Conservation (phyloP, 2,888 invertebrate species). For the Meliscaeva auricollis region DNA sequence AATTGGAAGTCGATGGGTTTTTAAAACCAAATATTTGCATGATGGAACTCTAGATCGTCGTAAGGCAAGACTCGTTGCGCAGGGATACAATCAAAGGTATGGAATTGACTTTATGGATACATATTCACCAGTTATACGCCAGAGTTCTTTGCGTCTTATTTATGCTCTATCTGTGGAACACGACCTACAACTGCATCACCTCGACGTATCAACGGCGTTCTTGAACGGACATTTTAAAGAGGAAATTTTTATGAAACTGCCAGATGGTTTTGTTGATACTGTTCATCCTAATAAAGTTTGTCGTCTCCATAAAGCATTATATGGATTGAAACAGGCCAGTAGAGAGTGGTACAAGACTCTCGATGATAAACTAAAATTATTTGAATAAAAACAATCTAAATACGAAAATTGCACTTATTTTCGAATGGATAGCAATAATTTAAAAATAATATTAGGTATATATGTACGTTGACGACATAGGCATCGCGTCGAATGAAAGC, state of each 20-base stretch:
- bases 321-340: constrained; percentile 6
- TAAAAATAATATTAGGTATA: neutral
- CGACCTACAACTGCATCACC: constrained; percentile 40
- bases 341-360: constrained; percentile 16
- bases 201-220: constrained; percentile 48
- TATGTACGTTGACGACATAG: too few species aligned
- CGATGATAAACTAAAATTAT: neutral
- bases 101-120: neutral
- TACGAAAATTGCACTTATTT: constrained; percentile 12
- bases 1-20: constrained; percentile 36
- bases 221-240: constrained; percentile 29
- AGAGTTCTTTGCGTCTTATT: constrained; percentile 51
- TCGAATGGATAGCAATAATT: neutral
- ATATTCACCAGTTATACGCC: constrained; percentile 22
- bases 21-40: constrained; percentile 28
- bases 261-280: constrained; percentile 4
- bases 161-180: constrained; percentile 56
- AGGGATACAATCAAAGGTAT: constrained; percentile 14
- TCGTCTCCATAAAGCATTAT: constrained; percentile 14
- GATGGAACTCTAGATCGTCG: constrained; percentile 24
- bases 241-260: constrained; percentile 1
- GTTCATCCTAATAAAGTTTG: neutral
- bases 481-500: too few species aligned
- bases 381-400: constrained; percentile 3
- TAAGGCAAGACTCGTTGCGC: constrained; percentile 38